A percentile compares a stretch with the other conserved stretches of the same genome.
Conservation (phyloP, 2,113 vertebrate genomes). For the Pseudonaja textilis region DNA sequence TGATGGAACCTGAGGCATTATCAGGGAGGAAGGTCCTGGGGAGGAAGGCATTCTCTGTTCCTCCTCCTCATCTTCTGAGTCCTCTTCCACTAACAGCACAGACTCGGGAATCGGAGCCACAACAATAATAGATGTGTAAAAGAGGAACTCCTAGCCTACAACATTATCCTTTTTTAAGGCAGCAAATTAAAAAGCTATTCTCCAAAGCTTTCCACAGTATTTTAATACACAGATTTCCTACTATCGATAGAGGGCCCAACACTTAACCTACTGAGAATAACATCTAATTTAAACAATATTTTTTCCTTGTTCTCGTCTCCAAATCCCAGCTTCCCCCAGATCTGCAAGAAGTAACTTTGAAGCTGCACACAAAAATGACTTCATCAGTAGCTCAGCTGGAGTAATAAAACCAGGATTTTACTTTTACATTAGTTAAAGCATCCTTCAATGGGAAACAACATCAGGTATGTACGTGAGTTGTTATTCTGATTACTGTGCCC, state of each 20-base stretch:
- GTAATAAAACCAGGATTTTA: not conserved
- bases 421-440: constrained; percentile 6
- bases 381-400: not conserved
- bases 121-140: not conserved
- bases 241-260: not conserved
- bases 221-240: not conserved
- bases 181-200: not conserved
- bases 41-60: too few relatives aligned
- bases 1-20: too few relatives aligned
- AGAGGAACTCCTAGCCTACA: not conserved
- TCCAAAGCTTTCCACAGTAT: not conserved
- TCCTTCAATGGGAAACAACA: constrained; percentile 5
- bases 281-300: not conserved
- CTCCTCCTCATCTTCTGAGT: too few relatives aligned
- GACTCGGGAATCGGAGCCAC: too few relatives aligned
- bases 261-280: not conserved
- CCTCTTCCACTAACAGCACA: too few relatives aligned
- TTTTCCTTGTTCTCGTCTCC: not conserved
- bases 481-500: not conserved
- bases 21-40: too few relatives aligned
- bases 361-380: not conserved
- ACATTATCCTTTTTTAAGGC: not conserved
- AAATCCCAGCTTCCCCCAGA: not conserved
- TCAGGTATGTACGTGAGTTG: not conserved
- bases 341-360: not conserved